A percentile compares a stretch with the other conserved stretches of the same genome.
These are phyloP conservation scores for Hippopotamyrus pictus DNA, from an alignment of 2,797 vertebrate genomes.

Conservation along the genomic window DNA sequence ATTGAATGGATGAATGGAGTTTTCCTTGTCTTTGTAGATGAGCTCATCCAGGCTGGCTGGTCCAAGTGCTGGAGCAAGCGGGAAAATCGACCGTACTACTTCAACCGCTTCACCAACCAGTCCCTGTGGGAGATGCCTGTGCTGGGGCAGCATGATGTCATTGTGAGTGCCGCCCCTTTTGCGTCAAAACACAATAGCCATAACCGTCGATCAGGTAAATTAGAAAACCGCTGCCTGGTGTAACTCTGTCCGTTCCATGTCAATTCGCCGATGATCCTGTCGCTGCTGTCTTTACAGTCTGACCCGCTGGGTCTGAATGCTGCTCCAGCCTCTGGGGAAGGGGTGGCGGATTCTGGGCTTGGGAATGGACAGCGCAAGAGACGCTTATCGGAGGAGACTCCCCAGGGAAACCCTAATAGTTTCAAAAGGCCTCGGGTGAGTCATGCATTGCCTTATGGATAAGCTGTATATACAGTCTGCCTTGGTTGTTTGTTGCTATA, in stretches of 20 bases:
- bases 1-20: background rate
- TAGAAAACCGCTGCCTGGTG: background rate
- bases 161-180: conserved; percentile 69
- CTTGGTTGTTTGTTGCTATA: background rate
- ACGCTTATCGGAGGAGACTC: conserved; percentile 76
- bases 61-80: conserved; percentile 96
- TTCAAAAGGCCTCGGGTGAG: conserved; percentile 80
- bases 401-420: conserved; percentile 63
- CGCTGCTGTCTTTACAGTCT: conserved; percentile 64
- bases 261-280: background rate
- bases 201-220: background rate
- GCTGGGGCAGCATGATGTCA: conserved; percentile 88
- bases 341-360: conserved; percentile 51
- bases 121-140: conserved; percentile 97
- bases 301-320: conserved; percentile 93
- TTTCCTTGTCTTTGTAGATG: conserved; percentile 62
- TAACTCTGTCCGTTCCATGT: background rate
- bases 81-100: conserved; percentile 92
- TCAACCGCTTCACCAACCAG: conserved; percentile 97
- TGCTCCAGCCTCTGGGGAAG: conserved; percentile 74
- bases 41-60: conserved; percentile 94
- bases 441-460: background rate
- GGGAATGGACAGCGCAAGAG: conserved; percentile 81
- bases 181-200: background rate
- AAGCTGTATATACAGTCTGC: background rate